Base-by-base conservation (phyloP, 2,113 vertebrate genomes). In the Gorilla gorilla region DNA sequence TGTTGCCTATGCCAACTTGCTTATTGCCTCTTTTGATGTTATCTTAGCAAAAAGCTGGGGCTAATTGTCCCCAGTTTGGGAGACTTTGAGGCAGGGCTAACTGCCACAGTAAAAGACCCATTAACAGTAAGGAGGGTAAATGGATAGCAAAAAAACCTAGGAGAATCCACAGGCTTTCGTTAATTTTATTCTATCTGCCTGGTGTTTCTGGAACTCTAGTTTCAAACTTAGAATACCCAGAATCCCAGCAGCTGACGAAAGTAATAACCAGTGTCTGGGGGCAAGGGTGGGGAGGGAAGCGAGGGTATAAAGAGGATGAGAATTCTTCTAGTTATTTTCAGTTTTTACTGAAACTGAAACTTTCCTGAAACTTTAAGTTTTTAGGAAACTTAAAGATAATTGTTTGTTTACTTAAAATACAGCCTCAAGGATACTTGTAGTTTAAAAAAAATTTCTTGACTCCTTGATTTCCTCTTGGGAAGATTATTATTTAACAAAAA, bases 301-400 rank as follows among this genome's bases (percentile, higher is more conserved):
- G 0, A 45, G 11, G 27, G 8, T 32, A 8, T 40, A 45, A 40
- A 17, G 20, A 82, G 10, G 45, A n/a, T 17, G 85, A 92, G 80
- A 75, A 89, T 52, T 95, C 94, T 78, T 92, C 59, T 17, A 78
- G 83, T 73, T 78, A 75, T 75, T 84, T 96, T 95, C 73, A 59
- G 55, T 92, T 90, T 93, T 85, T 64, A 30, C 61, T 64, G 61
- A 64, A 64, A 64, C 61, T 30, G 61, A 59, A 23, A 8, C 57
- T 59, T 55, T 23, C 57, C 8, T 59, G 57, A 64, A 64, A 64
- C 61, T 32, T 30, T 64, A 64, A 64, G 61, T 14, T 64, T 59
- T 64, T 64, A 96, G 64, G 83, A 97, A 96, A n/a, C 22, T 79
- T 70, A 57, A 90, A 96, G 88, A n/a, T 52, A 95, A 95, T 89